Percentiles rank a stretch among this genome's conserved stretches.
phyloP scores from a whole-genome alignment of 2,113 vertebrate genomes.

The Paracanthobrama guichenoti region DNA sequence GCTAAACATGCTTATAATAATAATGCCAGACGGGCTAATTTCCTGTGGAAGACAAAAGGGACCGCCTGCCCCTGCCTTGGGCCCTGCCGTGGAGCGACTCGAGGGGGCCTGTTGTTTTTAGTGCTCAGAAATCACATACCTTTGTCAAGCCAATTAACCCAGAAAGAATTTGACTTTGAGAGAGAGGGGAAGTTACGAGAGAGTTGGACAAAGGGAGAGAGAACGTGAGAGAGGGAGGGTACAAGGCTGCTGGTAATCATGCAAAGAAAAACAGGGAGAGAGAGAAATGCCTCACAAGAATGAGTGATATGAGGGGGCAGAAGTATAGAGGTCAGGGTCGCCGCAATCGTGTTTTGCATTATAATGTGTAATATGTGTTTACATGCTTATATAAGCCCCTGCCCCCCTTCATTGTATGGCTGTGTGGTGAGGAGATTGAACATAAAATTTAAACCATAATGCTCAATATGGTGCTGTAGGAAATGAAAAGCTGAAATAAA shows the following conservation, averaged over 20 bases:
- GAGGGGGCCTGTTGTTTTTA: slow-evolving; percentile 62
- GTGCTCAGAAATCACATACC: slow-evolving; percentile 58
- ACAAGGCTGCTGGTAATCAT: slow-evolving; percentile 62
- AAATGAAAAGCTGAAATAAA: too few species aligned
- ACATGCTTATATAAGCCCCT: background rate
- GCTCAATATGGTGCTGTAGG: background rate
- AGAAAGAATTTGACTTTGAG: slow-evolving; percentile 59
- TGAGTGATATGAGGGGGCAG: slow-evolving; percentile 26
- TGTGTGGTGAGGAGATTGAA: background rate
- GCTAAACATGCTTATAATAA: slow-evolving; percentile 45
- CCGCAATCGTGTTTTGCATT: slow-evolving; percentile 39
- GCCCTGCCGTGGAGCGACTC: slow-evolving; percentile 51
- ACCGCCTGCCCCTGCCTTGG: background rate
- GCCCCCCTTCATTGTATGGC: background rate
- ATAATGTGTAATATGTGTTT: background rate
- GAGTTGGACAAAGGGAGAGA: slow-evolving; percentile 33
- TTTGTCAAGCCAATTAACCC: slow-evolving; percentile 68
- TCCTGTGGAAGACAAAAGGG: slow-evolving; percentile 69
- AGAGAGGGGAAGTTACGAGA: slow-evolving; percentile 28
- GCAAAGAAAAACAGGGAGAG: slow-evolving; percentile 63
- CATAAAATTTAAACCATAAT: background rate
- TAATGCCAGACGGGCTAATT: slow-evolving; percentile 72
- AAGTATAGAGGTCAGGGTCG: slow-evolving; percentile 50
- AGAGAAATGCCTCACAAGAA: slow-evolving; percentile 33
- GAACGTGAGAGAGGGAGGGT: slow-evolving; percentile 50